Percentiles rank a stretch among this genome's conserved stretches.
Conservation (phyloP, 2,888 invertebrate genomes). For the Synanthedon tipuliformis region DNA sequence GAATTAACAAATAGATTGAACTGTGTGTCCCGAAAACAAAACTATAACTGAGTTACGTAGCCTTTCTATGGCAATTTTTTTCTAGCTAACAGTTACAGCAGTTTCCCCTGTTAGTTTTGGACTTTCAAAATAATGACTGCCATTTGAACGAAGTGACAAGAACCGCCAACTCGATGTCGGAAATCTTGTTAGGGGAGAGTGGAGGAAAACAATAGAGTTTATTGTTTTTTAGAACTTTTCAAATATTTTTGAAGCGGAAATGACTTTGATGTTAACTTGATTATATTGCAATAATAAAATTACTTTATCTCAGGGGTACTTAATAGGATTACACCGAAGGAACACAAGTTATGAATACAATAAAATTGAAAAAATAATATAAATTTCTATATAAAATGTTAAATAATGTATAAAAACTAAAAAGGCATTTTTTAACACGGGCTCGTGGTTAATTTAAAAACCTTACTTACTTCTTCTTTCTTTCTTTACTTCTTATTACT, state of each 20-base stretch:
- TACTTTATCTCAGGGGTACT: too few species aligned
- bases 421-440: too few species aligned
- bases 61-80: not conserved
- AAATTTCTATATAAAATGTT: too few species aligned
- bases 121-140: slow-evolving; percentile 51
- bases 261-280: too few species aligned
- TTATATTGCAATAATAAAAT: too few species aligned
- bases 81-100: slow-evolving; percentile 33
- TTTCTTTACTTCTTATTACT: too few species aligned
- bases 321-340: too few species aligned
- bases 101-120: slow-evolving; percentile 46
- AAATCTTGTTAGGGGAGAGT: slow-evolving; percentile 16
- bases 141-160: slow-evolving; percentile 44
- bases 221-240: not conserved
- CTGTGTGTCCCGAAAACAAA: slow-evolving; percentile 15
- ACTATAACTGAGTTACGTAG: slow-evolving; percentile 27
- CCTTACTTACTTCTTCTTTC: too few species aligned
- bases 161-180: slow-evolving; percentile 23
- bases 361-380: too few species aligned
- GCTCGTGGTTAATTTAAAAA: too few species aligned
- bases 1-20: not conserved
- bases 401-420: too few species aligned
- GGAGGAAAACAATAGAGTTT: not conserved
- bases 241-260: not conserved
- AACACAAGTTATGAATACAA: too few species aligned